Percentiles rank a stretch among this genome's conserved stretches.
Conservation (phyloP, 2,797 vertebrate species). For the Bryconaethiops microstoma region DNA sequence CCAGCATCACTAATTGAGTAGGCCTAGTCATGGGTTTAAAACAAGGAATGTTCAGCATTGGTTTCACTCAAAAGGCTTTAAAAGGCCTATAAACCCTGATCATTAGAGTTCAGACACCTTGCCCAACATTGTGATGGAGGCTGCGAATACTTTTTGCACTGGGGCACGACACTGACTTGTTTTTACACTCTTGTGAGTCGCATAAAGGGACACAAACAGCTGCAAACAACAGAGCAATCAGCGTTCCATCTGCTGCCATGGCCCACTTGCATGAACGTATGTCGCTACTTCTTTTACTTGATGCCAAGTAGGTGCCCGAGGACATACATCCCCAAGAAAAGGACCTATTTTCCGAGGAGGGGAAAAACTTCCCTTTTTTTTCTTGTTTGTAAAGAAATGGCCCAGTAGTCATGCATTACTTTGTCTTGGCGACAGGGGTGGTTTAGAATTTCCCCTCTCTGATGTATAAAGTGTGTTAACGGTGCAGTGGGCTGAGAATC, state of each 20-base stretch:
- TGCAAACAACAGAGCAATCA: constrained; percentile 84
- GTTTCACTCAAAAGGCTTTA: not conserved
- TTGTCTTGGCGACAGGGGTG: constrained; percentile 44
- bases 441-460: constrained; percentile 49
- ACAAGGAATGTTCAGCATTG: not conserved
- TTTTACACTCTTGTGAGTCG: constrained; percentile 54
- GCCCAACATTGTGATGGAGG: constrained; percentile 53
- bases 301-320: constrained; percentile 83
- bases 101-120: constrained; percentile 55
- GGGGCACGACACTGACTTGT: constrained; percentile 60
- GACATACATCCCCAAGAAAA: constrained; percentile 84
- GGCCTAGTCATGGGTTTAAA: not conserved
- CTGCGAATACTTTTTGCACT: constrained; percentile 54
- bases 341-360: constrained; percentile 80
- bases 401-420: constrained; percentile 41
- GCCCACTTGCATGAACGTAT: constrained; percentile 83
- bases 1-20: not conserved
- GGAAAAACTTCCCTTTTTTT: constrained; percentile 62
- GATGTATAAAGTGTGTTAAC: constrained; percentile 32
- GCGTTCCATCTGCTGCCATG: constrained; percentile 83
- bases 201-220: constrained; percentile 79
- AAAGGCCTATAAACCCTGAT: constrained; percentile 1
- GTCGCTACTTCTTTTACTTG: constrained; percentile 82
- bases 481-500: constrained; percentile 21
- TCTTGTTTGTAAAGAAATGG: constrained; percentile 51